Evolutionary conservation across 2,888 invertebrate genomes (phyloP), one percentile per base, ranked within the genome.

Genomic region (Sympetrum striolatum): DNA sequence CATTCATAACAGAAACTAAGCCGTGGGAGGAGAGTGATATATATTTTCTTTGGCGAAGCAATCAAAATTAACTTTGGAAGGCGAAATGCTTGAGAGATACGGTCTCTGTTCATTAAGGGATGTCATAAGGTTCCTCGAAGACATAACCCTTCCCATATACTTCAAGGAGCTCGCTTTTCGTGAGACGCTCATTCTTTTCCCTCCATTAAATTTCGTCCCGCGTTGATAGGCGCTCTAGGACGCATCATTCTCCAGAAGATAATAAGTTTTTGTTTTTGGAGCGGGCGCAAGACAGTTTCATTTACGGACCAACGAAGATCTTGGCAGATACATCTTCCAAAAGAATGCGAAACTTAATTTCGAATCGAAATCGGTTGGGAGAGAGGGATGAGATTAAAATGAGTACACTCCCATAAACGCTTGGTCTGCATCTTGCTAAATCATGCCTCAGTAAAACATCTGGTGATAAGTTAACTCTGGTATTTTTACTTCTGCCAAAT

Each of bases 271-370:
- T 58, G 60, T 86, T 86, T 86, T 58, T 37, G n/a, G 37, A 35
- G 35, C 86, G 86, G 58, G 37, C n/a, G 25, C n/a, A 60, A 60
- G 86, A 86, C 86, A 86, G 86, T 86, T 86, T 86, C 86, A 86
- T 86, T 86, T 86, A 86, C n/a, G 60, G 60, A n/a, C 58, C 64
- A 60, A 37, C 39, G 58, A 37, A 22, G 35, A 31, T n/a, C 58
- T n/a, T 86, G 86, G 86, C 86, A 64, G 37, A 86, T 86, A 86
- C 86, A 86, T 60, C 64, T 86, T 64, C 86, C 37, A 35, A 86
- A 86, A 86, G 86, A 86, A 86, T 60, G 86, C 86, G 60, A 86
- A 86, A 86, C 86, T 86, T 86, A 86, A 86, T 86, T 86, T 86
- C 58, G 25, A 73, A 86, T 35, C 18, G 37, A 37, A 86, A 60